Base-by-base conservation (phyloP, 2,888 invertebrate genomes). In the Arrhopalites spinosus region DNA sequence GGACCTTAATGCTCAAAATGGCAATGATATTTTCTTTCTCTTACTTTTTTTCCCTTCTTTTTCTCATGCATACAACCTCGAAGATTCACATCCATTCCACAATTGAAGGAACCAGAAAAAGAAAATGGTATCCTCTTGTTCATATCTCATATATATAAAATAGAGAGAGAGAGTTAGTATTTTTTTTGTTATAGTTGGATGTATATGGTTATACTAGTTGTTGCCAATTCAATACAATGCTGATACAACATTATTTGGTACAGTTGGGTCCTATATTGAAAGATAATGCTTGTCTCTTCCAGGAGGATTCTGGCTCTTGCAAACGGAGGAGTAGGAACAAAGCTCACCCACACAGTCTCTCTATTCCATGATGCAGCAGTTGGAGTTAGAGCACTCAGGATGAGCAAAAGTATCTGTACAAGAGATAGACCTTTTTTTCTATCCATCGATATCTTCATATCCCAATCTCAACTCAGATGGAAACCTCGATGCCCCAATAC, bases 381-480 rank as follows among this genome's bases (percentile, higher is more conserved):
- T 43, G 20, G 23, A 66, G 66, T 17, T 29, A 13, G 30, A 29
- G 29, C 11, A 63, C n/a, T n/a, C 29, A 63, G 29, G 15, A 63
- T n/a, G n/a, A n/a, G 3, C 61, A 7, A 15, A 3, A 56, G 71
- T n/a, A n/a, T n/a, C n/a, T n/a, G n/a, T n/a, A 36, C 36, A 43
- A 27, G 27, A 63, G 72, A 68, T 30, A 68, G 47, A 73, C 73
- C 73, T 70, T 76, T 76, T 69, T 76, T 73, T 76, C 73, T 73
- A 76, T 76, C 76, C 75, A 75, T 78, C 77, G 66, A 73, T 75
- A 78, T 78, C 77, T 78, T 78, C 75, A 78, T 78, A 75, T 78
- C 77, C 53, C 68, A 75, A 78, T 78, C 75, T 73, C 56, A 75
- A 78, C 68, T 75, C 70, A 73, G 75, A 75, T 78, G 77, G 75